Percentiles rank a stretch among this genome's conserved stretches.
These are phyloP conservation scores for Diglossa cyanea DNA, from an alignment of 2,797 vertebrate genomes.

Conservation along the genomic window DNA sequence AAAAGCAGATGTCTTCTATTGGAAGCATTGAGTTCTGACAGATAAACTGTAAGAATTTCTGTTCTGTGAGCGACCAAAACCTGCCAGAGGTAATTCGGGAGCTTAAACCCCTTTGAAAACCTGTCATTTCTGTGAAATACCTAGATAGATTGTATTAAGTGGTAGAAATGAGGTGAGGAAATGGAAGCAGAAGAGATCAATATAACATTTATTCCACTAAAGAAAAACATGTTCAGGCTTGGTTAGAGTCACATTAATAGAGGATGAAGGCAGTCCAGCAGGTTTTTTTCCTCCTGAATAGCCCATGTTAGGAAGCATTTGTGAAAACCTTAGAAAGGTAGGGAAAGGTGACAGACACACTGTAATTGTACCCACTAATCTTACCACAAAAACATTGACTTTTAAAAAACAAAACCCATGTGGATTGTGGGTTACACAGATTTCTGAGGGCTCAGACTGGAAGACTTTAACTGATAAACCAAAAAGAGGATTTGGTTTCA, in stretches of 20 bases:
- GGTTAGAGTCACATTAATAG: background rate
- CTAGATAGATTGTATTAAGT: background rate
- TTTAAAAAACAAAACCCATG: background rate
- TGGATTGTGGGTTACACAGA: background rate
- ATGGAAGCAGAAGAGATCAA: background rate
- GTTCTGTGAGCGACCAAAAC: background rate
- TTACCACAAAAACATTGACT: background rate
- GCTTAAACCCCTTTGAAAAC: background rate
- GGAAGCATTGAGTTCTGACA: background rate
- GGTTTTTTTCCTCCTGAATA: background rate
- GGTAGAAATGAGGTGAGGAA: slow-evolving; percentile 18
- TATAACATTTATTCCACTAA: background rate
- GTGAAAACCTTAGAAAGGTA: background rate
- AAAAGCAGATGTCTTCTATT: background rate
- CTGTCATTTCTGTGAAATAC: background rate
- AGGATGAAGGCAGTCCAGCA: background rate
- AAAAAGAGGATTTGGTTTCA: background rate
- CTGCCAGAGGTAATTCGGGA: background rate
- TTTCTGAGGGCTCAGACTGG: background rate
- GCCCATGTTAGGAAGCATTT: background rate
- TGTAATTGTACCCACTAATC: background rate
- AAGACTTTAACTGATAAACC: background rate
- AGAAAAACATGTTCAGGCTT: background rate
- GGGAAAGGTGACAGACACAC: background rate
- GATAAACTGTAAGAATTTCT: background rate